Evolutionary conservation across 1,140 invertebrate species (phyloP).

Genomic region (Goniozus legneri): DNA sequence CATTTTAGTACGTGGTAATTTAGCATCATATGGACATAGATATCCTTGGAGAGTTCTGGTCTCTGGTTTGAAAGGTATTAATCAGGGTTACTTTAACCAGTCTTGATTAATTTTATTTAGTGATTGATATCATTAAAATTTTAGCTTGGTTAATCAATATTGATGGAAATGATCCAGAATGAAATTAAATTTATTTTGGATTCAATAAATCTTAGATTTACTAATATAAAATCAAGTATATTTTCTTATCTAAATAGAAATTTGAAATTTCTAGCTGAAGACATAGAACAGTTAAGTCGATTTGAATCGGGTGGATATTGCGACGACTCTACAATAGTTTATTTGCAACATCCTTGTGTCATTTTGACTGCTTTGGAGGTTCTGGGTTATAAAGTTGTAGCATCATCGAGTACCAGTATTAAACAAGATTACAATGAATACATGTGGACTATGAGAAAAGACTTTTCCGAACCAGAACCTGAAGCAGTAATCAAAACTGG

Average conservation of each 20-base stretch:
- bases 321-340: constrained; percentile 76
- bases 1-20: constrained; percentile 82
- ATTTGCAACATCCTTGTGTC: constrained; percentile 80
- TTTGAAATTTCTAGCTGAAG: constrained; percentile 57
- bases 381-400: constrained; percentile 80
- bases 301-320: constrained; percentile 78
- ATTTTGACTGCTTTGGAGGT: constrained; percentile 82
- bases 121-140: too few species aligned
- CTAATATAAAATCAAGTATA: not conserved
- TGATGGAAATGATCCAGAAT: too few species aligned
- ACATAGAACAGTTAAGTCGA: constrained; percentile 73
- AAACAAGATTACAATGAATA: constrained; percentile 86
- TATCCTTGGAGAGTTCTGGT: constrained; percentile 81
- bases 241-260: not conserved
- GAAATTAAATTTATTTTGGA: too few species aligned
- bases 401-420: constrained; percentile 77
- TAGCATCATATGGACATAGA: constrained; percentile 78
- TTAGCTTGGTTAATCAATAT: not conserved
- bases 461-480: constrained; percentile 76
- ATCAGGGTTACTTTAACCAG: constrained; percentile 6
- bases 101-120: constrained; percentile 11
- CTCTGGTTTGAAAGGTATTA: constrained; percentile 74
- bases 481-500: constrained; percentile 43
- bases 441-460: constrained; percentile 89
- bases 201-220: too few species aligned